Percentiles rank a stretch among this genome's conserved stretches.
Conservation (phyloP, 1,140 invertebrate species). For the Trachymyrmex septentrionalis region DNA sequence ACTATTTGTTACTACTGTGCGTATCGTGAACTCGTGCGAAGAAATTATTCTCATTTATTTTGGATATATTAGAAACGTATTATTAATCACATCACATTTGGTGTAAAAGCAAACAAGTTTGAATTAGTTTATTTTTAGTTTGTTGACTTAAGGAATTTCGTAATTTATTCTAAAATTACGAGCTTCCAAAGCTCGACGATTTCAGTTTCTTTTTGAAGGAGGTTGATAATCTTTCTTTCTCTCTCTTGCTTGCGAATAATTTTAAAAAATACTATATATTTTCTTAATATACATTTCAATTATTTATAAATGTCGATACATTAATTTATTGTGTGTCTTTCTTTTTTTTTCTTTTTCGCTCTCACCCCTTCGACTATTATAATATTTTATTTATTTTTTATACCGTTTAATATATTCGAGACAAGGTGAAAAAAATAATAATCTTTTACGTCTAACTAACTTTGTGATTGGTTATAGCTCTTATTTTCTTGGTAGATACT, state of each 20-base stretch:
- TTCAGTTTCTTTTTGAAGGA: neutral
- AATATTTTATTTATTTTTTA: too few species aligned
- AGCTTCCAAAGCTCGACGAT: neutral
- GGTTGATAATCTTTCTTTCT: neutral
- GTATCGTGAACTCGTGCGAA: neutral
- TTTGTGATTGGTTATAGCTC: neutral
- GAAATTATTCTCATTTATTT: neutral
- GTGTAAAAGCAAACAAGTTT: neutral
- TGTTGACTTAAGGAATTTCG: neutral
- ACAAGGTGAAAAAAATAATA: neutral
- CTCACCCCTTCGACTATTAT: too few species aligned
- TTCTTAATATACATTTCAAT: neutral
- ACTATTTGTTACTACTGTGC: slow-evolving; percentile 6
- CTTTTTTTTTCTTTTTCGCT: neutral
- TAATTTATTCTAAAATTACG: too few species aligned
- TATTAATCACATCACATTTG: neutral
- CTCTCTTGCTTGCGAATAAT: neutral
- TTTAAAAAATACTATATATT: neutral
- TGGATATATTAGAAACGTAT: neutral
- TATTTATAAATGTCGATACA: neutral
- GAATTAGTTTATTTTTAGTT: neutral
- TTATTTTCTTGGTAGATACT: neutral
- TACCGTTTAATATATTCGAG: neutral
- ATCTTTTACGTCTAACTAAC: neutral
- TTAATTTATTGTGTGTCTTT: neutral